A percentile compares a stretch with the other conserved stretches of the same genome.
These are phyloP conservation scores for Heliconius nattereri DNA, from an alignment of 1,140 invertebrate genomes.

Conservation along the genomic window DNA sequence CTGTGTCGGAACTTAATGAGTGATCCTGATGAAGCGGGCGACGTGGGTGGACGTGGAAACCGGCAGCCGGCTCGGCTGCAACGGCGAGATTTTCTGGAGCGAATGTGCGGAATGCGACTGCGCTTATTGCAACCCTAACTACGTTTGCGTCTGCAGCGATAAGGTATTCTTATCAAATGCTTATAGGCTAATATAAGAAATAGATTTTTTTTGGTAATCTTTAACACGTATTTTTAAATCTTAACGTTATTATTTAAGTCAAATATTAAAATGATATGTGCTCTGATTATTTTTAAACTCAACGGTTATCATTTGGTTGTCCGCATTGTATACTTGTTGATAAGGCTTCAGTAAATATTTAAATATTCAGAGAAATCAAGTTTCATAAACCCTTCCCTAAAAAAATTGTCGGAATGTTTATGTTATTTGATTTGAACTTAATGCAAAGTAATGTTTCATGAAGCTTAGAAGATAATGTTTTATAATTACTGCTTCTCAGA, in stretches of 20 bases:
- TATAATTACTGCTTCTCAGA: too few relatives aligned
- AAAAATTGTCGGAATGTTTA: neutral
- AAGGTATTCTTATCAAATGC: constrained; percentile 63
- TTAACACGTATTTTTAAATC: neutral
- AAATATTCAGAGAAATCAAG: constrained; percentile 47
- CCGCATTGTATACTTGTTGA: constrained; percentile 33
- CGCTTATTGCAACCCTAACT: constrained; percentile 80
- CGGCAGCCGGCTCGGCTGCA: constrained; percentile 79
- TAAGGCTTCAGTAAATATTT: constrained; percentile 55
- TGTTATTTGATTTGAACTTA: neutral
- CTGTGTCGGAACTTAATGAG: constrained; percentile 45
- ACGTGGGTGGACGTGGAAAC: constrained; percentile 81
- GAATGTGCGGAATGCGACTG: constrained; percentile 80
- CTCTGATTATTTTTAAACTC: neutral
- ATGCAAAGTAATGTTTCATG: neutral
- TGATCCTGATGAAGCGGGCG: constrained; percentile 77
- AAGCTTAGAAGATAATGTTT: neutral
- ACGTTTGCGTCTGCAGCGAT: constrained; percentile 81
- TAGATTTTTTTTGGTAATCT: too few relatives aligned
- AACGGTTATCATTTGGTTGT: neutral
- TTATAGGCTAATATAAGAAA: neutral
- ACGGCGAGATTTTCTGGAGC: constrained; percentile 81
- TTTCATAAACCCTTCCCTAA: constrained; percentile 47
- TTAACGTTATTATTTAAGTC: neutral
- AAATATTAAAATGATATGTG: neutral